Evolutionary conservation across 2,888 invertebrate species (phyloP).

Genomic region (Pseudococcus viburni): DNA sequence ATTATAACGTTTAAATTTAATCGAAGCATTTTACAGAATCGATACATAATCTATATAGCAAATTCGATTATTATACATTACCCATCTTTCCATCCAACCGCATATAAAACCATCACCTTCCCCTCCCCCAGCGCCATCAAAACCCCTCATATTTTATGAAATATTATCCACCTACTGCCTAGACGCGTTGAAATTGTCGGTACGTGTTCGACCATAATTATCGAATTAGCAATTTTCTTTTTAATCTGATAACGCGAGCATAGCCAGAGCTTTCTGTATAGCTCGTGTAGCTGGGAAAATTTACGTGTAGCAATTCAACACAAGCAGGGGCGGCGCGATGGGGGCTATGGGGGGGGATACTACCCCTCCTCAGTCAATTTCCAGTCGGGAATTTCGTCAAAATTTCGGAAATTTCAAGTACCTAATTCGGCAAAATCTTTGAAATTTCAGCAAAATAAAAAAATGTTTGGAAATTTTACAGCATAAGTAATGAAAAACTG

Average conservation of each 20-base stretch:
- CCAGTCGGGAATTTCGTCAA: too few relatives aligned
- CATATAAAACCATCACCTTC: neutral
- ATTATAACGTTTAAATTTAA: slow-evolving; percentile 52
- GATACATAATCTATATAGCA: slow-evolving; percentile 28
- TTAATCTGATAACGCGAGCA: slow-evolving; percentile 20
- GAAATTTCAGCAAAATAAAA: too few relatives aligned
- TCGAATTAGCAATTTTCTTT: slow-evolving; percentile 23
- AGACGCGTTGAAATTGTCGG: neutral
- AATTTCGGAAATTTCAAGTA: too few relatives aligned
- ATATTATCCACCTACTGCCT: neutral
- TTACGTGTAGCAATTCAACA: too few relatives aligned
- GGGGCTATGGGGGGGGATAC: too few relatives aligned
- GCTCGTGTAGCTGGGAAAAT: too few relatives aligned
- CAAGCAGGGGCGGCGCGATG: too few relatives aligned
- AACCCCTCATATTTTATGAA: neutral
- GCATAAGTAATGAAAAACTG: too few relatives aligned
- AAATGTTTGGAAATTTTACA: too few relatives aligned
- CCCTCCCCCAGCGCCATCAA: neutral
- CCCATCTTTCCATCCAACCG: neutral
- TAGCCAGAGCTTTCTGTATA: too few relatives aligned
- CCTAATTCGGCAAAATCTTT: too few relatives aligned
- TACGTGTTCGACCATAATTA: neutral
- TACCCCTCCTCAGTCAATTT: too few relatives aligned
- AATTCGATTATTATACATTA: slow-evolving; percentile 6
- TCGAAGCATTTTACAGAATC: slow-evolving; percentile 43